phyloP scores from a whole-genome alignment of 2,113 vertebrate genomes.

The Crotophaga sulcirostris region DNA sequence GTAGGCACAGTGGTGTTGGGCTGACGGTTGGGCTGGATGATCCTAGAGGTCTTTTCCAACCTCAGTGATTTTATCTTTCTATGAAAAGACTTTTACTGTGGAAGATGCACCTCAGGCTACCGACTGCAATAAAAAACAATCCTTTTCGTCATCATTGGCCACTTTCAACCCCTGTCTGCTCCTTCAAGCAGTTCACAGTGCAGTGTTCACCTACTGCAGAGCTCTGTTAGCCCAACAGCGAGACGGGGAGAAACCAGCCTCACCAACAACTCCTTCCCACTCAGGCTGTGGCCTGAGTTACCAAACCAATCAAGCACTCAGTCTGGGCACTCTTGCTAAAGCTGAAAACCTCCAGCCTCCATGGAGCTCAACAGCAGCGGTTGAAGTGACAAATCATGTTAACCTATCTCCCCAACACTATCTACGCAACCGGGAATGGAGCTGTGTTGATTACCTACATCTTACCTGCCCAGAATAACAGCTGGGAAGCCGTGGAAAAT shows the following conservation, averaged over 20 bases:
- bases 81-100: no score
- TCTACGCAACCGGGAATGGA: background rate
- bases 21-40: no score
- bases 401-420: background rate
- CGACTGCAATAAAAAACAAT: fast-evolving
- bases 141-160: background rate
- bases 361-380: background rate
- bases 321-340: background rate
- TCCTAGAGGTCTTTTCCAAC: no score
- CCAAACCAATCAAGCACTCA: fast-evolving
- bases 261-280: background rate
- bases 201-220: background rate
- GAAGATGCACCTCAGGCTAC: background rate
- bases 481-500: background rate
- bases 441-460: background rate
- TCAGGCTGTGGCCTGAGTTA: background rate
- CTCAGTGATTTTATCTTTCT: no score
- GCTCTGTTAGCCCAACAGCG: background rate
- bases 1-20: no score
- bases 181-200: background rate
- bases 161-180: background rate
- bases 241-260: background rate
- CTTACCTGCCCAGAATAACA: background rate
- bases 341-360: background rate
- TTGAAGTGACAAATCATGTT: background rate